phyloP scores from a whole-genome alignment of 1,140 invertebrate species.

The Brachystomella parvula region DNA sequence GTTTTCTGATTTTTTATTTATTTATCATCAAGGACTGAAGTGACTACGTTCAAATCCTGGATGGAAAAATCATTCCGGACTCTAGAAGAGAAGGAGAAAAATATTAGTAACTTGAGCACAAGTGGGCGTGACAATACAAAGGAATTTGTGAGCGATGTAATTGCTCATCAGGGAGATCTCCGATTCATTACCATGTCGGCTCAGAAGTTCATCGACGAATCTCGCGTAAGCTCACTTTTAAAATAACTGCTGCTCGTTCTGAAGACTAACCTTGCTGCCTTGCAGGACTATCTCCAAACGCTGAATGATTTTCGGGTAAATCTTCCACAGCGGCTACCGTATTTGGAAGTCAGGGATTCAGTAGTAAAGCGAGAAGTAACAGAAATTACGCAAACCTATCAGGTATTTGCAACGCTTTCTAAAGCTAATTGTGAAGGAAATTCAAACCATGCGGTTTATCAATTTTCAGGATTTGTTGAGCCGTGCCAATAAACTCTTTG shows the following conservation, averaged over 20 bases:
- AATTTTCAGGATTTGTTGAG: constrained; percentile 54
- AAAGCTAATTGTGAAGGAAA: neutral
- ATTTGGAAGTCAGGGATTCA: constrained; percentile 65
- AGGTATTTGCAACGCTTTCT: constrained; percentile 36
- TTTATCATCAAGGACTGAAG: constrained; percentile 61
- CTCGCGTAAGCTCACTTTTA: constrained; percentile 54
- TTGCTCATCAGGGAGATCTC: constrained; percentile 86
- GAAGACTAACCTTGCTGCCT: neutral
- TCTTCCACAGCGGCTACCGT: constrained; percentile 66
- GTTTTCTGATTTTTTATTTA: too few relatives aligned
- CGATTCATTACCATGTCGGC: constrained; percentile 89
- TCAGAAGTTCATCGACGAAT: constrained; percentile 89
- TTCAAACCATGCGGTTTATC: constrained; percentile 19
- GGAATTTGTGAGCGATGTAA: constrained; percentile 87
- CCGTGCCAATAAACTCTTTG: constrained; percentile 71
- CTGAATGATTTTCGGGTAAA: constrained; percentile 77
- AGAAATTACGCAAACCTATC: constrained; percentile 48
- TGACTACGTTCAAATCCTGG: constrained; percentile 75
- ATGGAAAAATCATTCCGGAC: constrained; percentile 66
- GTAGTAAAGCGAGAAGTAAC: constrained; percentile 62
- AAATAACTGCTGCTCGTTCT: neutral
- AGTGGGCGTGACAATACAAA: constrained; percentile 59
- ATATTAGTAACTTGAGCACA: constrained; percentile 55
- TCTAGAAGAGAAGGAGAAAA: constrained; percentile 77
- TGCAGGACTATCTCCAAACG: constrained; percentile 63